Conservation (phyloP, 1,140 invertebrate species). For the Plectrocnemia conspersa region DNA sequence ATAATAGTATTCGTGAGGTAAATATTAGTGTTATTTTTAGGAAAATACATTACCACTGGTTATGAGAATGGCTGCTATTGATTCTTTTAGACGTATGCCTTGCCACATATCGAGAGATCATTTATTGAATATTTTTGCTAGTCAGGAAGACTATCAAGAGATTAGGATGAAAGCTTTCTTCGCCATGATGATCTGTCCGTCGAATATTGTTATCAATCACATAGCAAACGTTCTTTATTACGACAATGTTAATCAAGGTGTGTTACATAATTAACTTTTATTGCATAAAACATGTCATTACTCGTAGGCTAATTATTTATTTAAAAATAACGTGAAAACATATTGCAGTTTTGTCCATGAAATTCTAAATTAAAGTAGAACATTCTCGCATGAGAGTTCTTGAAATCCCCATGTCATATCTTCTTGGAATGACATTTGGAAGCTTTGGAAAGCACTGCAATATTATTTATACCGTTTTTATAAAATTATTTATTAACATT, state of each 20-base stretch:
- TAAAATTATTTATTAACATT: too few species aligned
- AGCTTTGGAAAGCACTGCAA: not conserved
- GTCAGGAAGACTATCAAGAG: not conserved
- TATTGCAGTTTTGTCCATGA: not conserved
- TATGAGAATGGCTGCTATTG: conserved; percentile 7
- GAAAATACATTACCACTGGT: conserved; percentile 8
- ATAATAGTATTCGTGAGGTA: not conserved
- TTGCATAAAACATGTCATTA: not conserved
- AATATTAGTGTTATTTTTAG: conserved; percentile 10
- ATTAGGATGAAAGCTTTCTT: conserved; percentile 11
- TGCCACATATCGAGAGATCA: conserved; percentile 2
- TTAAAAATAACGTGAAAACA: conserved; percentile 6
- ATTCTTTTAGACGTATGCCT: conserved; percentile 3
- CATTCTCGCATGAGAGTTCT: not conserved
- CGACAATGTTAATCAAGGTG: conserved; percentile 12
- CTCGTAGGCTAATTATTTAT: not conserved
- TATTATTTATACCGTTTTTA: too few species aligned
- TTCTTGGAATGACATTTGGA: too few species aligned
- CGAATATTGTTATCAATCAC: not conserved
- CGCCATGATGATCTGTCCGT: conserved; percentile 6
- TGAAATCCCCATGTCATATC: too few species aligned
- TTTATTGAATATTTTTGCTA: conserved; percentile 6
- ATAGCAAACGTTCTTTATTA: not conserved
- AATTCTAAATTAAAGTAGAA: not conserved
- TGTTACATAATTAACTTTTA: not conserved